These are phyloP conservation scores for Pecten maximus DNA, from an alignment of 2,888 invertebrate genomes.

Conservation along the genomic window DNA sequence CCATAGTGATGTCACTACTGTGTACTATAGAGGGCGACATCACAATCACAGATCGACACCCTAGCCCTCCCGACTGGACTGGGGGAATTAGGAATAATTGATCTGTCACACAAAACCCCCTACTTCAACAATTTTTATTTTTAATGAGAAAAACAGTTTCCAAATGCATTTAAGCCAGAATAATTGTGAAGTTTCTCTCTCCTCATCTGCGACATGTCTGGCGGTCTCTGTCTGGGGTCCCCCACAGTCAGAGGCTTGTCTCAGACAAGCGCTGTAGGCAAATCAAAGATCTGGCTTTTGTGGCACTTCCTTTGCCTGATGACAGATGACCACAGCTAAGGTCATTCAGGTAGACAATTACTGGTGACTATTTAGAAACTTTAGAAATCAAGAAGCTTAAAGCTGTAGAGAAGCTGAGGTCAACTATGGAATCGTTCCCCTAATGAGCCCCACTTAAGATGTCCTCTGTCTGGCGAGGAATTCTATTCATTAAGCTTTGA, in stretches of 20 bases:
- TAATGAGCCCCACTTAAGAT: conserved; percentile 25
- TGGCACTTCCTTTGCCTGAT: background rate
- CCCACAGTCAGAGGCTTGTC: background rate
- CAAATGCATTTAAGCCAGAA: conserved; percentile 30
- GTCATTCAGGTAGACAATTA: conserved; percentile 11
- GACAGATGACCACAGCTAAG: background rate
- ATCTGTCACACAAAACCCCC: background rate
- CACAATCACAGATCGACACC: background rate
- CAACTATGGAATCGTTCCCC: background rate
- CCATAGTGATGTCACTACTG: too few relatives aligned
- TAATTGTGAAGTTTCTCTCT: conserved; percentile 22
- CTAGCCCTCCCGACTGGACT: background rate
- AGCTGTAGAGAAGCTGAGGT: background rate
- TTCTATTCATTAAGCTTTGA: conserved; percentile 33
- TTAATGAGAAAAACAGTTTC: conserved; percentile 31
- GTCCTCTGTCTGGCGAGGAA: conserved; percentile 26
- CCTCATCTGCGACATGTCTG: conserved; percentile 19
- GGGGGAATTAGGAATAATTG: background rate
- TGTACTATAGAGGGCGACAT: background rate
- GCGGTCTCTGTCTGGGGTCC: background rate
- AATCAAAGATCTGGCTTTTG: background rate
- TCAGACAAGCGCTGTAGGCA: background rate
- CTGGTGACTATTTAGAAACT: background rate
- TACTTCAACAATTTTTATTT: conserved; percentile 5
- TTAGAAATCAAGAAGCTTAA: conserved; percentile 31